Evolutionary conservation across 2,888 invertebrate genomes (phyloP), one percentile per base, ranked within the genome.

Genomic region (Diarsia rubi): DNA sequence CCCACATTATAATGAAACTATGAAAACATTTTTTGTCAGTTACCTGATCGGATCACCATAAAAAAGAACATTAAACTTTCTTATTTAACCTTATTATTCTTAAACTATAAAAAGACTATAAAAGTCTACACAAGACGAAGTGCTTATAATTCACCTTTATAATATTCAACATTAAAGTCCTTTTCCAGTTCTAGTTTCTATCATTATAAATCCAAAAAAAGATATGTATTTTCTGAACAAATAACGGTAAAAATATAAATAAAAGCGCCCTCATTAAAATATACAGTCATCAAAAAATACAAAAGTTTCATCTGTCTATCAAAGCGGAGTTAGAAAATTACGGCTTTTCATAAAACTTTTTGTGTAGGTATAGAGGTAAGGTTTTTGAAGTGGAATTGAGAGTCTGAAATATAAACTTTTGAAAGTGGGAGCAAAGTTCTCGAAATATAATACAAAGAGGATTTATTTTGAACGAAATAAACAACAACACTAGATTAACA

Each of bases 311-410:
- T 27, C 27, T 37, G 42, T 42, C 52, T 79, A 52, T 76, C 60
- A 62, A 52, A 72, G 27, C 19, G 5, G 27, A 72, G 79, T 79
- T 45, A 45, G 60, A 79, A 52, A 52, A 52, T 79, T 79, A 79
- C 52, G 19, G n/a, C 45, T 62, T 75, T 52, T 42, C 59, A 62
- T 62, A n/a, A 52, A 79, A 62, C 45, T 70, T 79, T 45, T 62
- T 52, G 45, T 69, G 24, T 62, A 62, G n/a, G 42, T 49, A 59
- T 14, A 78, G 27, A 8, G 42, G 47, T 37, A 78, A 31, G 42
- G 47, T 68, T 75, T 78, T 47, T 31, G 42, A 31, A 75, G 69
- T 69, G 21, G 78, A 75, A 49, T 78, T 59, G 12, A 67, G 49
- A 49, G 16, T 14, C 45, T 57, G 27, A 57, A 66, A 77, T 37